Percentiles rank a stretch among this genome's conserved stretches.
Conservation (phyloP, 2,113 vertebrate genomes). For the Nycticebus coucang region DNA sequence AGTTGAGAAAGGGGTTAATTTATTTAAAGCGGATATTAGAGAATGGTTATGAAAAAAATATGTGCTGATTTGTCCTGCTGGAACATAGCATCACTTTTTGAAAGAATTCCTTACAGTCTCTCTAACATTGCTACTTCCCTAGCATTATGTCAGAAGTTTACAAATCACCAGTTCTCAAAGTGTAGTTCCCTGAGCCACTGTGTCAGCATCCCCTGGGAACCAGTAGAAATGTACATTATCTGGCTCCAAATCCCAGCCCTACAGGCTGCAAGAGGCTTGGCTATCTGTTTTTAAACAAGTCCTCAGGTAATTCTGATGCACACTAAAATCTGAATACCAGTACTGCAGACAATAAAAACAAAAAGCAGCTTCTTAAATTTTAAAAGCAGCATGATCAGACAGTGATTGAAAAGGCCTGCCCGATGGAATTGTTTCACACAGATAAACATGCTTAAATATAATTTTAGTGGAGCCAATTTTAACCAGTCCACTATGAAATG, state of each 20-base stretch:
- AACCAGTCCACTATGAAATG: not conserved
- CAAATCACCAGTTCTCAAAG: not conserved
- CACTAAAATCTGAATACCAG: not conserved
- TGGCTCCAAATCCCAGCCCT: not conserved
- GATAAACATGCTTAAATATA: not conserved
- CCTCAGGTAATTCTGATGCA: not conserved
- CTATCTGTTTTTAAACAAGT: not conserved
- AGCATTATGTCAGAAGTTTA: not conserved
- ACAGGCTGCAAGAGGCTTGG: fast-evolving
- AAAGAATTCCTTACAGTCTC: not conserved
- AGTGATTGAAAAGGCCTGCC: not conserved
- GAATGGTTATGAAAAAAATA: not conserved
- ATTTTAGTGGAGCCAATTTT: not conserved
- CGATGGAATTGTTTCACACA: not conserved
- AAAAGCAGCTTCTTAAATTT: not conserved
- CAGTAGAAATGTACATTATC: not conserved
- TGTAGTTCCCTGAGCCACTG: not conserved
- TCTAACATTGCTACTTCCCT: not conserved
- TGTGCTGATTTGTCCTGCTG: not conserved
- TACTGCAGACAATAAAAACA: not conserved
- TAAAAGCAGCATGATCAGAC: not conserved
- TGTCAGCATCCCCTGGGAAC: not conserved
- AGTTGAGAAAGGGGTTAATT: not conserved
- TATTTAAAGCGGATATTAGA: not conserved
- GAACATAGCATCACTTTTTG: not conserved